Evolutionary conservation across 2,797 vertebrate species (phyloP), one percentile per base, ranked within the genome.

Genomic region (Chloroceryle inda): DNA sequence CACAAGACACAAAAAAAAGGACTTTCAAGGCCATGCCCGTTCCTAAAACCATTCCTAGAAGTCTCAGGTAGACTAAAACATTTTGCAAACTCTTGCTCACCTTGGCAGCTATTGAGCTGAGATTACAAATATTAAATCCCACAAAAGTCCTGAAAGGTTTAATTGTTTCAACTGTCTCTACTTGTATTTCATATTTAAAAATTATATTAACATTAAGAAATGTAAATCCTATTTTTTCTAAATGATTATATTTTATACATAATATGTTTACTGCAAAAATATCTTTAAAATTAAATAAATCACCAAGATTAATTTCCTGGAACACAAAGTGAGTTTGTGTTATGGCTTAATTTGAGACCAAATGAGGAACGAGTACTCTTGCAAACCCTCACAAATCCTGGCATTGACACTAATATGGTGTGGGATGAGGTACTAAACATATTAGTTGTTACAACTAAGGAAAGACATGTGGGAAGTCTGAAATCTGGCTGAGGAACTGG

Each of bases 371-470:
- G 1, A 71, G 10, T 45, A 67, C 8, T 47, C 63, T 89, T 49
- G 33, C 63, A 94, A 95, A 71, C 9, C 27, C 20, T 68, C 52
- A 33, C 58, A 85, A 74, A 85, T 52, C 40, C 44, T 91, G 49
- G 27, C 29, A 80, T 6, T 42, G 44, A 71, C 10, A 24, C 4
- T 88, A 85, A 74, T 33, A 49, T 5, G 6, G 22, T 52, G 78
- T 94, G 75, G 56, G 78, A 83, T 68, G 75, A 94, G 12, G 24
- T 74, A 83, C 29, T 83, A 94, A 82, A 77, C 52, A 20, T 55
- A 50, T 49, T 87, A 85, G 49, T 16, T 83, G 42, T 82, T 82
- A 85, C 31, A 87, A 76, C 15, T 53, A 74, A 62, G 10, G 19
- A 55, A 79, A 64, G 53, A 68, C 22, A 67, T n/a, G 55, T 23